A percentile compares a stretch with the other conserved stretches of the same genome.
phyloP scores from a whole-genome alignment of 2,888 invertebrate species.

The Chrysodeixis includens region DNA sequence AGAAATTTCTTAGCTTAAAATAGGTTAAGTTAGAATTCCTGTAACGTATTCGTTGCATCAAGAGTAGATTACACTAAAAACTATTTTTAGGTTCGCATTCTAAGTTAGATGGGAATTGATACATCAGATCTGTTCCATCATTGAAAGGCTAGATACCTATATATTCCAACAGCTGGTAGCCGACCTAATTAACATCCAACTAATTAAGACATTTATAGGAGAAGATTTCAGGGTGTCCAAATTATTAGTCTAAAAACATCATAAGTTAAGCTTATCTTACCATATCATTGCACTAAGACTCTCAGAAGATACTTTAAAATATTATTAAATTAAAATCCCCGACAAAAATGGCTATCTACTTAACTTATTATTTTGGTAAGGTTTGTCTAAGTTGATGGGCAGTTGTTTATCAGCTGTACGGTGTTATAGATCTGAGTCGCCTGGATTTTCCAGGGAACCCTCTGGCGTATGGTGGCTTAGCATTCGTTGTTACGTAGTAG shows the following conservation, averaged over 20 bases:
- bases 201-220: too few species aligned
- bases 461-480: constrained; percentile 94
- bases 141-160: too few species aligned
- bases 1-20: background rate
- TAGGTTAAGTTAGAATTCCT: background rate
- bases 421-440: constrained; percentile 74
- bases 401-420: constrained; percentile 74
- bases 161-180: too few species aligned
- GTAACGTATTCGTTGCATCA: background rate
- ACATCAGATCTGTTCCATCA: too few species aligned
- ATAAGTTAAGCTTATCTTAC: too few species aligned
- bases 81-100: background rate
- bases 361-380: constrained; percentile 48
- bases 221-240: too few species aligned
- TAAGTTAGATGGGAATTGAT: too few species aligned
- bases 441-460: constrained; percentile 92
- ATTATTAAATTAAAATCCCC: constrained; percentile 25
- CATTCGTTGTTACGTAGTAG: constrained; percentile 96
- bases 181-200: too few species aligned
- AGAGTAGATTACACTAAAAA: background rate
- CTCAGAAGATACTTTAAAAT: too few species aligned
- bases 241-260: too few species aligned
- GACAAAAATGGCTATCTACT: constrained; percentile 37
- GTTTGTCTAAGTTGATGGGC: background rate
- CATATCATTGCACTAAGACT: too few species aligned